Conservation (phyloP, 2,797 vertebrate species). For the Notamacropus eugenii region DNA sequence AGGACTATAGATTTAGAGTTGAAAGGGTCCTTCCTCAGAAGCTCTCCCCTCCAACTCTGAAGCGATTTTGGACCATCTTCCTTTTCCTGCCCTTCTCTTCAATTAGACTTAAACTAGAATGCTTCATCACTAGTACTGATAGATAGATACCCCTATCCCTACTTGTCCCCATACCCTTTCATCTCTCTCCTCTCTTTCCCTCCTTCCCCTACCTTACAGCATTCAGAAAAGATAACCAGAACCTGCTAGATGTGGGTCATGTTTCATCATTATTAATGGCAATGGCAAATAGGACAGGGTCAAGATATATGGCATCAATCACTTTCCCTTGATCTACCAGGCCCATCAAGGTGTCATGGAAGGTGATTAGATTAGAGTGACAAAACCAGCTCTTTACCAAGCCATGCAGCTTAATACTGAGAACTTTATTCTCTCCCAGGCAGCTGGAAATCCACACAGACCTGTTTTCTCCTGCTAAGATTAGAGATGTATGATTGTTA, state of each 20-base stretch:
- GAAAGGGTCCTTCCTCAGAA: neutral
- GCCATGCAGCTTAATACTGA: neutral
- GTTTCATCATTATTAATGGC: neutral
- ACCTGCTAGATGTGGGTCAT: neutral
- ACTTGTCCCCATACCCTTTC: neutral
- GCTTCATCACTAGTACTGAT: neutral
- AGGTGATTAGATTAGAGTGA: neutral
- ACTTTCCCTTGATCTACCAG: neutral
- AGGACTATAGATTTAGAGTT: neutral
- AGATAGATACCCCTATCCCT: neutral
- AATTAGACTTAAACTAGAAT: neutral
- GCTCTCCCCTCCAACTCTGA: neutral
- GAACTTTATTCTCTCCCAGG: neutral
- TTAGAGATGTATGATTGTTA: neutral
- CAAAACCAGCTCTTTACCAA: neutral
- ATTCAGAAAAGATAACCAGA: conserved; percentile 3
- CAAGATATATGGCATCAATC: neutral
- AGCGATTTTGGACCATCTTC: neutral
- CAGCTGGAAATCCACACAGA: neutral
- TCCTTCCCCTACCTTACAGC: neutral
- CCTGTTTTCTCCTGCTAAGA: neutral
- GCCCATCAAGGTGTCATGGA: neutral
- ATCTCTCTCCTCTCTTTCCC: neutral
- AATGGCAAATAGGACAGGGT: neutral
- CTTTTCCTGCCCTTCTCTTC: neutral